Evolutionary conservation across 2,113 vertebrate species (phyloP).

Genomic region (Puntigrus tetrazona): DNA sequence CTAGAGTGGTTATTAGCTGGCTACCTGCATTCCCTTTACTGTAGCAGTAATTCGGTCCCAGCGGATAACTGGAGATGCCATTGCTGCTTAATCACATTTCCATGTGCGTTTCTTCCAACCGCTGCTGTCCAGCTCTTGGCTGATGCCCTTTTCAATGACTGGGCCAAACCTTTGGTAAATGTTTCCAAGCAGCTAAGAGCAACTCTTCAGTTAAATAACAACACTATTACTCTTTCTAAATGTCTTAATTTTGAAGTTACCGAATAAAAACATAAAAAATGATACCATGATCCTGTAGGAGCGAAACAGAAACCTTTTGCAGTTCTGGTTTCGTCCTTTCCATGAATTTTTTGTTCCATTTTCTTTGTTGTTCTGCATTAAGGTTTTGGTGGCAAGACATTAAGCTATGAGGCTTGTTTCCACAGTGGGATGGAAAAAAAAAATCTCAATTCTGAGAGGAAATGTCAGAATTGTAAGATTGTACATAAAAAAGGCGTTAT

Average conservation of each 20-base stretch:
- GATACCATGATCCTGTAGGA: not conserved
- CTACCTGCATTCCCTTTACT: slow-evolving; percentile 29
- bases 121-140: slow-evolving; percentile 5
- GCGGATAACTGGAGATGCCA: slow-evolving; percentile 38
- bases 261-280: not conserved
- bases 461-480: not conserved
- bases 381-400: not conserved
- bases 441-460: not conserved
- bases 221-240: not conserved
- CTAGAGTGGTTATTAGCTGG: slow-evolving; percentile 22
- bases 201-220: not conserved
- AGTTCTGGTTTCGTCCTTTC: not conserved
- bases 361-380: slow-evolving; percentile 11
- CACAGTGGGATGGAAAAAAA: not conserved
- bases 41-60: slow-evolving; percentile 19
- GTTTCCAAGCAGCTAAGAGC: not conserved
- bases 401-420: not conserved
- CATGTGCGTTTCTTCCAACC: slow-evolving; percentile 51
- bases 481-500: no score
- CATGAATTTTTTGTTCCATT: slow-evolving; percentile 3
- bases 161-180: not conserved
- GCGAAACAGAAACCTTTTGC: not conserved
- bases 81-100: slow-evolving; percentile 63
- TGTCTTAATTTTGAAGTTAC: not conserved
- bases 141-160: not conserved